Conservation (phyloP, 2,888 invertebrate genomes). For the Drosophila mulleri region DNA sequence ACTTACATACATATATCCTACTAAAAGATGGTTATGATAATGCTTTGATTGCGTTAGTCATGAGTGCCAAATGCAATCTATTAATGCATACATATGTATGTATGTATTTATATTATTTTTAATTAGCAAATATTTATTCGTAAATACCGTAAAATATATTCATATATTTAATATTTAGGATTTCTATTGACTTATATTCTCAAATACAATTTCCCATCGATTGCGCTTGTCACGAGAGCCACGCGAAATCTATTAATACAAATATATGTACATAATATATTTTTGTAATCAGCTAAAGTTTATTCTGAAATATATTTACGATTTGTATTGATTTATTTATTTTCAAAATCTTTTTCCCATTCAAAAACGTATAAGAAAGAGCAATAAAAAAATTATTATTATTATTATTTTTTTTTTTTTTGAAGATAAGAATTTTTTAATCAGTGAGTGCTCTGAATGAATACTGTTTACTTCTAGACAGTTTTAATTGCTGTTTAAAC, state of each 20-base stretch:
- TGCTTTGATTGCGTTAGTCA: background rate
- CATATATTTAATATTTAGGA: background rate
- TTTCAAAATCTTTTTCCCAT: background rate
- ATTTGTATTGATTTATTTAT: background rate
- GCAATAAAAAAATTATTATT: background rate
- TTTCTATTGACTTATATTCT: background rate
- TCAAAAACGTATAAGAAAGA: background rate
- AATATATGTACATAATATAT: background rate
- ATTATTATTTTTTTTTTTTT: background rate
- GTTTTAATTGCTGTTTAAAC: slow-evolving; percentile 9
- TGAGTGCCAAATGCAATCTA: background rate
- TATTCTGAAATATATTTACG: background rate
- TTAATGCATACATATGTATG: background rate
- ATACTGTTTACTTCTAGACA: background rate
- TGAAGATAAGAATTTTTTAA: slow-evolving; percentile 1
- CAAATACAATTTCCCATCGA: too few species aligned
- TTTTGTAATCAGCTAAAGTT: background rate
- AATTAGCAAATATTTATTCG: background rate
- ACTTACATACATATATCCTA: background rate
- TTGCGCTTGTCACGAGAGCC: too few species aligned
- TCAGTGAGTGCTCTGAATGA: background rate
- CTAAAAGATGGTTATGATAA: background rate
- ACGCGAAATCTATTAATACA: too few species aligned
- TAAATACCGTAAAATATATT: background rate
- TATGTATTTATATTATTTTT: background rate